Evolutionary conservation across 2,888 invertebrate genomes (phyloP), one percentile per base, ranked within the genome.

Genomic region (Hipparchia sbordonii): DNA sequence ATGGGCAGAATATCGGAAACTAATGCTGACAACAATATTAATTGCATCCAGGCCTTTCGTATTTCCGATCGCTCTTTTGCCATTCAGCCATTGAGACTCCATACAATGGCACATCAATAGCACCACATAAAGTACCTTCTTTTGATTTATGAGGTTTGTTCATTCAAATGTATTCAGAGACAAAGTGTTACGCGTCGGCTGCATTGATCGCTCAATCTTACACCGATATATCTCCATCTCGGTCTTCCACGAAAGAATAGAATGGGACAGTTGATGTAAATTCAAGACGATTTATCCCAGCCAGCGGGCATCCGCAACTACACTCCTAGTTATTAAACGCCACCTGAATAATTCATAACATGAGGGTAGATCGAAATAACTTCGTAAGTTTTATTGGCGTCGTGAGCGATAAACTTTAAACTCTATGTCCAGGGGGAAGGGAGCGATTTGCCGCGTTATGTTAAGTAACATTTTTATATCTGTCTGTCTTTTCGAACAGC

Each of bases 331-430:
- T 93, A 93, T 91, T 92, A 92, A 91, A 89, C 88, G 87, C 82
- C 85, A 86, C 84, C 85, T 93, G 93, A 92, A 93, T 93, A 86
- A 93, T 92, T 93, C 92, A 93, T 93, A 86, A 83, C 82, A 81
- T 79, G 88, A 85, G 89, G 91, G 90, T 87, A 89, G 85, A 86
- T 87, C 84, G 85, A 87, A 90, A 88, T 87, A 87, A 89, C 83
- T 85, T 82, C 76, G 80, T 82, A 81, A 83, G 79, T 82, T 82
- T 79, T 81, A 81, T 82, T 81, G 81, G 80, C 79, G 79, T 78
- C 80, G 76, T 63, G 71, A 76, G 70, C 78, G 75, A 77, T 80
- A 80, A 84, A 87, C 78, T 86, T 82, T 85, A 81, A 85, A 87
- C 91, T 85, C 82, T 90, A 87, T 82, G 72, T 71, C 77, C 70